phyloP scores from a whole-genome alignment of 2,888 invertebrate genomes.

The Fragum fragum region DNA sequence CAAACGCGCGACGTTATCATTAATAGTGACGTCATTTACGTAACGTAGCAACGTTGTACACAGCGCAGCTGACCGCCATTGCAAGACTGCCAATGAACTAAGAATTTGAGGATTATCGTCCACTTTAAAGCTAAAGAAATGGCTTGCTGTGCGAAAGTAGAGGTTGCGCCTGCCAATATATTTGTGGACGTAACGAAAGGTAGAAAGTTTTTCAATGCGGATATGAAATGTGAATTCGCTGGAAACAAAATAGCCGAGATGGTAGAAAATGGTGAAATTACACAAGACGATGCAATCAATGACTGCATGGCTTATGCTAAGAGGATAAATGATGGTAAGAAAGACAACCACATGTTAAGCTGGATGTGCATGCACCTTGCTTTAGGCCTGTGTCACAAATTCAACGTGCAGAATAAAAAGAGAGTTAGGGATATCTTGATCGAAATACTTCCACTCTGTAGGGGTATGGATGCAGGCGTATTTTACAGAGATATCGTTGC shows the following conservation, averaged over 20 bases:
- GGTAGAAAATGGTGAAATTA: conserved; percentile 53
- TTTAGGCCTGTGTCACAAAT: conserved; percentile 64
- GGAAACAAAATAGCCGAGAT: conserved; percentile 55
- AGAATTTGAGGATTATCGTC: not conserved
- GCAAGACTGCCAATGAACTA: no score
- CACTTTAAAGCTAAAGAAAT: not conserved
- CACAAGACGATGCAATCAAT: conserved; percentile 47
- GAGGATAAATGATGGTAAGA: conserved; percentile 32
- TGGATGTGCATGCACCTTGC: conserved; percentile 66
- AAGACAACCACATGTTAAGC: conserved; percentile 52
- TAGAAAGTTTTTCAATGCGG: conserved; percentile 49
- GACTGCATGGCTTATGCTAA: conserved; percentile 53
- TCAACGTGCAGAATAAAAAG: conserved; percentile 44
- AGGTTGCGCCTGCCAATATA: conserved; percentile 30
- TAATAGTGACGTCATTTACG: conserved; percentile 11
- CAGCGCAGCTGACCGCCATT: not conserved
- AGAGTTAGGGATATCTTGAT: conserved; percentile 40
- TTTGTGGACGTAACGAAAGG: conserved; percentile 36
- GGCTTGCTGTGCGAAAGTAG: conserved; percentile 14
- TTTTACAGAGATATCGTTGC: conserved; percentile 64
- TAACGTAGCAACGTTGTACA: conserved; percentile 1
- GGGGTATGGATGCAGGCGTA: conserved; percentile 64
- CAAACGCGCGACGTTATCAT: not conserved
- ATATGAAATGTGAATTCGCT: conserved; percentile 63
- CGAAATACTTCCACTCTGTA: conserved; percentile 56